phyloP scores from a whole-genome alignment of 2,888 invertebrate species.

The Horisme vitalbata region DNA sequence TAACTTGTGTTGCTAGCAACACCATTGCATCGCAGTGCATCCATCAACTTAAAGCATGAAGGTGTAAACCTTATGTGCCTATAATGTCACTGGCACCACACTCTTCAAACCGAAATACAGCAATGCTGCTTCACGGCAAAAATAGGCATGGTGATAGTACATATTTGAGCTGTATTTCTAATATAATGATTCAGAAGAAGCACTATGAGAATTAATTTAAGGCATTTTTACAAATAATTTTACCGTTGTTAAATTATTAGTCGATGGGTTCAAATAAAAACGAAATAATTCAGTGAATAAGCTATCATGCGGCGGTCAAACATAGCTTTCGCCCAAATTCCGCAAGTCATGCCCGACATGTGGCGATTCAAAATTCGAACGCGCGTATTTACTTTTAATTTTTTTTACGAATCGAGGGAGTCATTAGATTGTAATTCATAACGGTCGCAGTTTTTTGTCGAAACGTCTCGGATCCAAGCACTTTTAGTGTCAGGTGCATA shows the following conservation, averaged over 20 bases:
- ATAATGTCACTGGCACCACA: no score
- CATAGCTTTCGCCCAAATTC: slow-evolving; percentile 30
- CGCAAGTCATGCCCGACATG: slow-evolving; percentile 77
- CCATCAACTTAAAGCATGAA: no score
- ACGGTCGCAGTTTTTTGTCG: slow-evolving; percentile 68
- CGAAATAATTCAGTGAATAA: slow-evolving; percentile 32
- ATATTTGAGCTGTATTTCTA: no score
- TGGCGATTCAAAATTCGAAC: slow-evolving; percentile 67
- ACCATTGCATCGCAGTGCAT: no score
- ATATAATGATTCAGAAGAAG: no score
- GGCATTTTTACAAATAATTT: slow-evolving; percentile 20
- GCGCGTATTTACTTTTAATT: slow-evolving; percentile 63
- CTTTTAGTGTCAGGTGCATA: slow-evolving; percentile 59
- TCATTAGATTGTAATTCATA: slow-evolving; percentile 77
- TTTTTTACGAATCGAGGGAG: slow-evolving; percentile 63
- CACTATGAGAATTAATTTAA: no score
- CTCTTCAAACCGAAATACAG: no score
- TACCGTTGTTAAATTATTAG: neutral
- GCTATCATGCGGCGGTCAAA: slow-evolving; percentile 31
- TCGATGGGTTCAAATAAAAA: slow-evolving; percentile 24
- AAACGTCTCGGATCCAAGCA: slow-evolving; percentile 40
- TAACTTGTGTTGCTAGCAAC: no score
- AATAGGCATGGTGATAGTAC: no score
- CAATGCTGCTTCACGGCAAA: no score
- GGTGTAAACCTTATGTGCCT: no score